Conservation (phyloP, 2,113 vertebrate species). For the Eidolon helvum region DNA sequence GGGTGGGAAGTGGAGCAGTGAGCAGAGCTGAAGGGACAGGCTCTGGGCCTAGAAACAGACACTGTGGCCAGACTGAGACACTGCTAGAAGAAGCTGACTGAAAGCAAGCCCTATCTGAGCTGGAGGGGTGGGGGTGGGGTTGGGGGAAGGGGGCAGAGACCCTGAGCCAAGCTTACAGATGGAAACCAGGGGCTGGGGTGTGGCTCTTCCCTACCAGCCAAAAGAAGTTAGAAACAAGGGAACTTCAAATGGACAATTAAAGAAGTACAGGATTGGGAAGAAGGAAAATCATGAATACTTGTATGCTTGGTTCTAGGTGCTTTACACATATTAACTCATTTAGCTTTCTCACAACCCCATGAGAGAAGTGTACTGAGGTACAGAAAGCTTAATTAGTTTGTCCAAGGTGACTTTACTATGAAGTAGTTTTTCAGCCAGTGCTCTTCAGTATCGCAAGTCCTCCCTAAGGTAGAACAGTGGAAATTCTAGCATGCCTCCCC, state of each 20-base stretch:
- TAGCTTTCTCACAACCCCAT: neutral
- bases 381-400: neutral
- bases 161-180: neutral
- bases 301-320: neutral
- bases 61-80: neutral
- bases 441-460: neutral
- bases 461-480: neutral
- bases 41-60: neutral
- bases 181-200: neutral
- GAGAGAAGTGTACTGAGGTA: too few species aligned
- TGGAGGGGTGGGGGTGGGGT: fast-evolving
- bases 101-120: neutral
- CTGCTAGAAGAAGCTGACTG: neutral
- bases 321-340: neutral
- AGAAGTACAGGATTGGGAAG: neutral
- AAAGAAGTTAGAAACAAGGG: neutral
- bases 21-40: neutral
- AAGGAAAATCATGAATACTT: neutral
- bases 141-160: neutral
- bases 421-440: neutral
- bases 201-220: neutral
- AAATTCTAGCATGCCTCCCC: neutral
- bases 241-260: neutral
- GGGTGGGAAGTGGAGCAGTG: neutral
- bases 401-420: neutral